phyloP scores from a whole-genome alignment of 2,113 vertebrate species.

The Tachysurus fulvidraco region DNA sequence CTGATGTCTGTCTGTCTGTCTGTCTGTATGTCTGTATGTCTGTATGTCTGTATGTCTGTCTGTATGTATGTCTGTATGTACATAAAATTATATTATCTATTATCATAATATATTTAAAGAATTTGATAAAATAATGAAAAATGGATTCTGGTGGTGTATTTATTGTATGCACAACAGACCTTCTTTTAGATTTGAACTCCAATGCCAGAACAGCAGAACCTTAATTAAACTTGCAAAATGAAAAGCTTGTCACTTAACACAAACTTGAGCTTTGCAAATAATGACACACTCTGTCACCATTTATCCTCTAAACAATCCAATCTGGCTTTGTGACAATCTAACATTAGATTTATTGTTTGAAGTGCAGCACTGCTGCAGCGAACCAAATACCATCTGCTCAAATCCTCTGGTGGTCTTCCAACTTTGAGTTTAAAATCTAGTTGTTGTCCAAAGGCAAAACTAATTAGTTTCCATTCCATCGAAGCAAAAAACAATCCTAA shows the following conservation, averaged over 20 bases:
- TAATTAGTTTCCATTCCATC: conserved; percentile 41
- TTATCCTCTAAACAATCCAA: conserved; percentile 37
- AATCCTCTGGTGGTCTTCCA: conserved; percentile 50
- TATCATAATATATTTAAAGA: neutral
- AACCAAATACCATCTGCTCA: conserved; percentile 45
- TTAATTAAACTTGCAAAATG: conserved; percentile 1
- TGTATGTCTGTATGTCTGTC: no score
- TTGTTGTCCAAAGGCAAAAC: conserved; percentile 50
- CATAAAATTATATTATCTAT: neutral
- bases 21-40: no score
- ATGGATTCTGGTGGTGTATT: neutral
- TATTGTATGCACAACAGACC: neutral
- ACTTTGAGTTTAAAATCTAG: conserved; percentile 47
- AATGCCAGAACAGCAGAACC: neutral
- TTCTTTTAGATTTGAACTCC: neutral
- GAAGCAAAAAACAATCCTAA: conserved; percentile 50
- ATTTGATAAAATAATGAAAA: neutral
- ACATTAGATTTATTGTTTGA: conserved; percentile 43
- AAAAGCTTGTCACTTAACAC: neutral
- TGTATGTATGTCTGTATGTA: no score
- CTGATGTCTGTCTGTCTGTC: no score
- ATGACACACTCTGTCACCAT: conserved; percentile 20
- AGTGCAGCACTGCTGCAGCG: conserved; percentile 30
- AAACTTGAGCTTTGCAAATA: conserved; percentile 16
- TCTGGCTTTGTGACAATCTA: conserved; percentile 39